Evolutionary conservation across 2,113 vertebrate genomes (phyloP).

Genomic region (Lasiurus cinereus): DNA sequence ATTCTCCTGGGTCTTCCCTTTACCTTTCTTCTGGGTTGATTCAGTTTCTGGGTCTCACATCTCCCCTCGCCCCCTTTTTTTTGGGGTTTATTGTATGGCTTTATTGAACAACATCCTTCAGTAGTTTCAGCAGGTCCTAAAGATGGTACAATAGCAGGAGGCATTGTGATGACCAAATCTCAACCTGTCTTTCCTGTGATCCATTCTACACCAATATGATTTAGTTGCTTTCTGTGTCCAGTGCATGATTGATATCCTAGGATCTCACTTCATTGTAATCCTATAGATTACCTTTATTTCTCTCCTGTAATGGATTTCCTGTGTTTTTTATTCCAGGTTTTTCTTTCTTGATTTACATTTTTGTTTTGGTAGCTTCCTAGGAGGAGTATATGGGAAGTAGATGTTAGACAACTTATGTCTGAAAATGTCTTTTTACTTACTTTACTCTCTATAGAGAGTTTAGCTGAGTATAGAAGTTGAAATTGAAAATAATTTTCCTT

Average conservation of each 20-base stretch:
- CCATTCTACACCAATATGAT: neutral
- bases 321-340: neutral
- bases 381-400: neutral
- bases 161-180: neutral
- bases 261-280: neutral
- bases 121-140: neutral
- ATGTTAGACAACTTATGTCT: neutral
- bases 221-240: neutral
- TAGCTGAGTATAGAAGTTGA: conserved; percentile 54
- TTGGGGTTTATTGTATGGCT: neutral
- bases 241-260: too few species aligned
- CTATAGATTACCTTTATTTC: neutral
- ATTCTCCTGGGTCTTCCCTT: neutral
- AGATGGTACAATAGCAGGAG: neutral
- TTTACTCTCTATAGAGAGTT: neutral
- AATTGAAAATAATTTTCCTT: conserved; percentile 45
- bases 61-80: neutral
- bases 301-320: neutral
- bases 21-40: neutral
- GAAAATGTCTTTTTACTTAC: neutral
- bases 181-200: neutral
- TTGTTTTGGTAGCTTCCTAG: conserved; percentile 6
- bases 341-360: conserved; percentile 32
- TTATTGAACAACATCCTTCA: neutral
- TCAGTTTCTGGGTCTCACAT: neutral